phyloP scores from a whole-genome alignment of 2,113 vertebrate species.

The Aleadryas rufinucha region DNA sequence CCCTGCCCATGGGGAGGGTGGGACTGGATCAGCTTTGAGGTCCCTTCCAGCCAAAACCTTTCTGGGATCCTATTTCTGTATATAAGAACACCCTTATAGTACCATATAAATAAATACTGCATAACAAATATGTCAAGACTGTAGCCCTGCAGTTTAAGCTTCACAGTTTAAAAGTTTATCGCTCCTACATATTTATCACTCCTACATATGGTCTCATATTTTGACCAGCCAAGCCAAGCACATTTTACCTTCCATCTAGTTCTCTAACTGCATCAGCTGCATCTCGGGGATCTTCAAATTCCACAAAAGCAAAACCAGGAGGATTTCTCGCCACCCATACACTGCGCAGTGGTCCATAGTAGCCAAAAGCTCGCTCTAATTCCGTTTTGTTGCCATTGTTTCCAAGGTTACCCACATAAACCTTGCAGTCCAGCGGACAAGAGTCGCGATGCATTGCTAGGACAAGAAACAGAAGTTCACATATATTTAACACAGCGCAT shows the following conservation, averaged over 20 bases:
- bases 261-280: constrained; percentile 97
- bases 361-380: constrained; percentile 92
- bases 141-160: not conserved
- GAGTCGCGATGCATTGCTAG: constrained; percentile 87
- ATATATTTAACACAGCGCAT: not conserved
- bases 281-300: constrained; percentile 97
- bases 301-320: constrained; percentile 96
- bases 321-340: constrained; percentile 98
- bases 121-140: rapidly evolving
- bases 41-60: not conserved
- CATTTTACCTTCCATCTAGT: constrained; percentile 91
- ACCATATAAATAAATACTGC: rapidly evolving
- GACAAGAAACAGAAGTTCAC: not conserved
- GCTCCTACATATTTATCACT: not conserved
- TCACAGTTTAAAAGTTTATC: not conserved
- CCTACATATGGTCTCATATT: too few relatives aligned
- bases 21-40: too few relatives aligned
- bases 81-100: rapidly evolving
- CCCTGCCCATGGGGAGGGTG: too few relatives aligned
- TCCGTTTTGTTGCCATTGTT: constrained; percentile 98
- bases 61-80: not conserved
- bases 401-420: constrained; percentile 97
- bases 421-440: constrained; percentile 97
- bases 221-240: not conserved
- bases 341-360: constrained; percentile 93